These are phyloP conservation scores for Macropus fuliginosus DNA, from an alignment of 2,797 vertebrate genomes.

Conservation along the genomic window DNA sequence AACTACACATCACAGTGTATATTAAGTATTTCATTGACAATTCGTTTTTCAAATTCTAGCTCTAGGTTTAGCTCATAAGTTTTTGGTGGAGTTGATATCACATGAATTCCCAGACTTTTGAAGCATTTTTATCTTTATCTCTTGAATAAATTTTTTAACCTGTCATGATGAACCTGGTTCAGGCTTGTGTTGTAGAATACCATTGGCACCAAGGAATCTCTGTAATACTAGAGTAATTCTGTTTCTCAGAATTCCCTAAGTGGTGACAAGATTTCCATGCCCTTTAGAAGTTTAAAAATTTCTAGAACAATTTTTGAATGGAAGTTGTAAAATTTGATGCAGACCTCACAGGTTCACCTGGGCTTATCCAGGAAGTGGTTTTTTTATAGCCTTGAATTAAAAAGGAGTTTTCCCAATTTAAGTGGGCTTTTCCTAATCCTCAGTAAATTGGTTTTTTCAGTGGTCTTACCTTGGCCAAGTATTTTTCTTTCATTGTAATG, in stretches of 20 bases:
- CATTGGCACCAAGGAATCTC: neutral
- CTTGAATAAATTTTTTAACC: neutral
- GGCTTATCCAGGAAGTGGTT: neutral
- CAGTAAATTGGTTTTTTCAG: neutral
- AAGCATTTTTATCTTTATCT: neutral
- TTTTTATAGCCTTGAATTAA: neutral
- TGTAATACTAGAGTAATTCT: neutral
- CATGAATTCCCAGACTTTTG: neutral
- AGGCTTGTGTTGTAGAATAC: neutral
- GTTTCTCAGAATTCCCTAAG: neutral
- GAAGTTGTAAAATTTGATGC: neutral
- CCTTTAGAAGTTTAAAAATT: neutral
- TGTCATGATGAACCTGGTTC: neutral
- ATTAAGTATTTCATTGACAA: neutral
- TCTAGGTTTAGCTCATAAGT: neutral
- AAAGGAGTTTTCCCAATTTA: neutral
- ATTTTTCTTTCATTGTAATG: neutral
- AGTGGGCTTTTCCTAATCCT: neutral
- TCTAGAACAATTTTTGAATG: neutral
- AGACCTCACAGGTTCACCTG: neutral
- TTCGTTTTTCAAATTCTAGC: neutral
- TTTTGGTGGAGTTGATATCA: neutral
- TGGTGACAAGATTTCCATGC: neutral
- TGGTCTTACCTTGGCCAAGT: neutral
- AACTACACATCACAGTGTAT: neutral